Base-by-base conservation (phyloP, 1,140 invertebrate species). In the Solenopsis invicta region DNA sequence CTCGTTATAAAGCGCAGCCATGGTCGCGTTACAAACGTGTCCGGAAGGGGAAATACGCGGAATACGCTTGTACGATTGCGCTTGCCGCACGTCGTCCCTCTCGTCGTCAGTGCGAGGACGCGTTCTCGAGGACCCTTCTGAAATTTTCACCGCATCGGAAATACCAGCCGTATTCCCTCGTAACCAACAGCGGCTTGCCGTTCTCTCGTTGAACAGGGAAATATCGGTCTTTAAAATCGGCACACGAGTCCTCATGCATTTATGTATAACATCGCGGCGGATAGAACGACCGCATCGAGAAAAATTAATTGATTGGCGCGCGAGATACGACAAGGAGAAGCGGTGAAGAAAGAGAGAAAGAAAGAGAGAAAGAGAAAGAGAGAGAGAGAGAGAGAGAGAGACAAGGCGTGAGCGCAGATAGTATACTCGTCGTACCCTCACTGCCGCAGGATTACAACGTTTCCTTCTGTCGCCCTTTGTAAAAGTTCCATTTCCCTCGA, bases 271-370 rank as follows among this genome's bases (percentile, higher is more conserved):
- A 71, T 45, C 29, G 29, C 52, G 77, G 21, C 18, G 37, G 45
- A 85, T 85, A 50, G 69, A 5, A 13, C 52, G 66, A 62, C 54
- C 52, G 50, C 66, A 61, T 85, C 82, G 24, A 61, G 52, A 87
- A 87, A 87, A 85, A 87, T 87, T 87, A 87, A 87, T 87, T 87
- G 86, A 85, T 87, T 77, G 71, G 37, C 81, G 34, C 48, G 24
- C 48, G n/a, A 41, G 37, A 45, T 21, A 18, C 34, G 18, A 50
- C 13, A 37, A 24, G 48, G 4, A 41, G 21, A 59, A 37, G 21
- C 41, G 48, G 10, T 37, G 71, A 24, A 29, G 12, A 82, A 18
- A 82, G 10, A 45, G 12, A 21, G 67, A 59, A 41, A 6, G 29
- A 6, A 45, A 4, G 2, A 81, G 2, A n/a, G 12, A 21, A 52